Evolutionary conservation across 2,888 invertebrate species (phyloP).

Genomic region (Tanypteryx hageni): DNA sequence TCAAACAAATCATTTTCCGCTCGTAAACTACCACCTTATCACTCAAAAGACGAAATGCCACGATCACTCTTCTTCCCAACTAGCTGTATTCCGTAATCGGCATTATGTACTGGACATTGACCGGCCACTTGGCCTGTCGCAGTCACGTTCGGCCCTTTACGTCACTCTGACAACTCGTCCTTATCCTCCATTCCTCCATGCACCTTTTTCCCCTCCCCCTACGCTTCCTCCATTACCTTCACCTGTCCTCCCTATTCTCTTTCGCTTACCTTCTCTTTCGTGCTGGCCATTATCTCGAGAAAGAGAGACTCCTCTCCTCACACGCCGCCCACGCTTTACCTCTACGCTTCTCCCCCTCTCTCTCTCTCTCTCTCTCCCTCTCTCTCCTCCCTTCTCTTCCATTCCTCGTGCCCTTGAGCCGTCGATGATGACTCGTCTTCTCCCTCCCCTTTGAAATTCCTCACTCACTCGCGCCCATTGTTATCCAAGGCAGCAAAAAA

Average conservation of each 20-base stretch:
- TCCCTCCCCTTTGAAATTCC: constrained; percentile 35
- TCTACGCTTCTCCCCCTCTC: neutral
- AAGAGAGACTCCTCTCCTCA: constrained; percentile 7
- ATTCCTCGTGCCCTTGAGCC: constrained; percentile 59
- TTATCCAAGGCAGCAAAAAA: constrained; percentile 42
- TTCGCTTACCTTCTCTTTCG: neutral
- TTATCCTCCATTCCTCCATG: neutral
- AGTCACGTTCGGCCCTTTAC: constrained; percentile 55
- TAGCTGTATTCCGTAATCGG: neutral
- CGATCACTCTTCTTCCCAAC: neutral
- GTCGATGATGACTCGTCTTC: constrained; percentile 48
- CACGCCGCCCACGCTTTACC: constrained; percentile 15
- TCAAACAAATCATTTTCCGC: too few relatives aligned
- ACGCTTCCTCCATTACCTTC: neutral
- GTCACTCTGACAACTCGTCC: constrained; percentile 45
- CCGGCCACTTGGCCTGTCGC: constrained; percentile 46
- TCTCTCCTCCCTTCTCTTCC: neutral
- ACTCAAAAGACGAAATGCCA: neutral
- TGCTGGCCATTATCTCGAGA: constrained; percentile 33
- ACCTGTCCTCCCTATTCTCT: neutral
- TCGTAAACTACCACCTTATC: neutral
- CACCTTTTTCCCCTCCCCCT: neutral
- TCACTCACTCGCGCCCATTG: constrained; percentile 55
- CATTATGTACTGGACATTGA: constrained; percentile 44
- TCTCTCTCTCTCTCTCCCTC: neutral